A percentile compares a stretch with the other conserved stretches of the same genome.
phyloP scores from a whole-genome alignment of 1,140 invertebrate species.

The Papilio helenus region DNA sequence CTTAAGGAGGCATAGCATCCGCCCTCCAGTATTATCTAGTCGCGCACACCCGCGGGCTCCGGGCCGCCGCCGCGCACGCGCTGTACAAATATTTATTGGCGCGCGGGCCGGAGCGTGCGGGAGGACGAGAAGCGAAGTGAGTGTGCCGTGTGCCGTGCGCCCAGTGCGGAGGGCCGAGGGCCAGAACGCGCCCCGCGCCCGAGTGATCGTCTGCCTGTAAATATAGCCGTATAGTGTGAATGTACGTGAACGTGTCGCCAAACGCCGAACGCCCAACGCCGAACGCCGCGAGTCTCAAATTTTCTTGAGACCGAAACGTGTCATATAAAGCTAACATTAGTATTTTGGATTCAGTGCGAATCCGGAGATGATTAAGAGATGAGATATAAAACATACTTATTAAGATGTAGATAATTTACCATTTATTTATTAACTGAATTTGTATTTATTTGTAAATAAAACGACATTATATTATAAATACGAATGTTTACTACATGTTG shows the following conservation, averaged over 20 bases:
- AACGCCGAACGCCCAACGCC: constrained; percentile 63
- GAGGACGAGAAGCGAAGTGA: constrained; percentile 61
- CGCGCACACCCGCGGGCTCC: constrained; percentile 71
- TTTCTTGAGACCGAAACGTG: constrained; percentile 82
- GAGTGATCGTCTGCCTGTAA: constrained; percentile 74
- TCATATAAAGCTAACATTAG: constrained; percentile 82
- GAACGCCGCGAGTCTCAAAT: constrained; percentile 82
- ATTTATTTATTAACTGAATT: constrained; percentile 83
- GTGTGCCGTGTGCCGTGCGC: constrained; percentile 60
- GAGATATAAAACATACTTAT: constrained; percentile 83
- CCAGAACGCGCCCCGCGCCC: constrained; percentile 61
- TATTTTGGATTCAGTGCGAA: constrained; percentile 80
- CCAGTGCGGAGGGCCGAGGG: constrained; percentile 59
- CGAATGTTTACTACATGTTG: constrained; percentile 82
- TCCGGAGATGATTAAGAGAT: constrained; percentile 82
- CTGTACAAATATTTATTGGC: constrained; percentile 82
- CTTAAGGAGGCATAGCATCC: too few relatives aligned
- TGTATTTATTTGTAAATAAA: constrained; percentile 84
- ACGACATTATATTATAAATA: constrained; percentile 83
- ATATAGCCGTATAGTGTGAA: constrained; percentile 81
- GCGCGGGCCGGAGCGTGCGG: constrained; percentile 68
- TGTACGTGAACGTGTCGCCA: constrained; percentile 82
- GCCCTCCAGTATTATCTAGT: constrained; percentile 83
- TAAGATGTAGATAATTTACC: constrained; percentile 83
- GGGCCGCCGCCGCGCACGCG: constrained; percentile 62